Base-by-base conservation (phyloP, 64 coral and sea anemone genomes). In the Hydrozoanthus tunicans region DNA sequence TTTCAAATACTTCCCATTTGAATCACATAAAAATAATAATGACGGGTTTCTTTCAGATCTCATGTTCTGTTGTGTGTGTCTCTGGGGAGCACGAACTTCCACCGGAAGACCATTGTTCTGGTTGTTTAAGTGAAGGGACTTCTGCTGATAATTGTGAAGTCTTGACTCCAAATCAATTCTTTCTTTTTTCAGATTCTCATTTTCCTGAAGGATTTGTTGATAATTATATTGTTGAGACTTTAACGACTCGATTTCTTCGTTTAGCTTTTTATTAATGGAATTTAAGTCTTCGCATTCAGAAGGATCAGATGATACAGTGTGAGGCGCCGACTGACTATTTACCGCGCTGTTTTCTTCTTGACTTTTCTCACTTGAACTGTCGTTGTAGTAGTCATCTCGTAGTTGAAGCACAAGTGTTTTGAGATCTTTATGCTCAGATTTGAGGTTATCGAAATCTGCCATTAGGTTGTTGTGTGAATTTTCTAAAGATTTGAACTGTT, bases 351-450 rank as follows among this genome's bases (percentile, higher is more conserved):
- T 74, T 32, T 74, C 71, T 6, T 79, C 54, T 13, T 56, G 51
- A 12, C 82, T 85, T 12, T 52, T 6, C n/a, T 85, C 82, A 70
- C 82, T 71, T 56, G 82, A 56, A 12, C 81, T 56, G 13, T 85
- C 64, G 63, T 66, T 9, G 53, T 65, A 14, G 3, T 70, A 70
- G 6, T 85, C 65, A 4, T 85, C 51, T n/a, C 4, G 56, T 25
- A 86, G 26, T 0, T 10, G 70, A 9, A 86, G 52, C 6, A 86
- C 66, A 11, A 58, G 6, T 70, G 53, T 5, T 70, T 86, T 56
- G 1, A 86, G 82, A 11, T 86, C 65, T 58, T 14, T 14, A 10
- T 70, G 20, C 6, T 56, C 66, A 5, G 5, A 56, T 67, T 58
- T 86, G 6, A 57, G n/a, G 1, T 11, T 67, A 58, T 57, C 14